Evolutionary conservation across 2,888 invertebrate genomes (phyloP).

Genomic region (Ophion ventricosus): DNA sequence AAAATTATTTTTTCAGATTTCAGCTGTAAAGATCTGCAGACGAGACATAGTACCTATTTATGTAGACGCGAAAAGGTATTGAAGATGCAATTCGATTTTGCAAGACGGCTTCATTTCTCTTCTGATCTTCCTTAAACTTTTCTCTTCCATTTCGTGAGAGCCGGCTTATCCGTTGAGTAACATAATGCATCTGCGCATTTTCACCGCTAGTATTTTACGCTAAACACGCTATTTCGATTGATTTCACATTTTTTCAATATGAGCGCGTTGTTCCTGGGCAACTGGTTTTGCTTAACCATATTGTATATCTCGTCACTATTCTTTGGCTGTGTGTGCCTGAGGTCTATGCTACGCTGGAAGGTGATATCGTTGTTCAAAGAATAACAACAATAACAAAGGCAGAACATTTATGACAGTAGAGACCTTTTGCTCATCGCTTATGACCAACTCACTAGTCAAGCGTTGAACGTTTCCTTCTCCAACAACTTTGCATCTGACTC

Average conservation of each 20-base stretch:
- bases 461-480: neutral
- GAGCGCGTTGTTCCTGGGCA: no score
- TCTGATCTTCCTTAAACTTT: neutral
- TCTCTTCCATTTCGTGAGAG: neutral
- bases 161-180: neutral
- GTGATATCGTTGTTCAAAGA: neutral
- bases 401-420: conserved; percentile 21
- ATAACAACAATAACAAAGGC: conserved; percentile 22
- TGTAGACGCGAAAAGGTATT: neutral
- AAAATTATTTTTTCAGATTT: neutral
- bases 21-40: neutral
- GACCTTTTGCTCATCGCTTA: neutral
- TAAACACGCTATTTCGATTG: neutral
- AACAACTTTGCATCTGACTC: neutral
- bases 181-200: neutral
- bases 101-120: neutral
- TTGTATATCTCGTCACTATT: neutral
- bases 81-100: conserved; percentile 47
- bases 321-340: neutral
- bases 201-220: neutral
- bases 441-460: neutral
- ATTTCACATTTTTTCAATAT: no score
- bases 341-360: neutral
- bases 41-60: neutral
- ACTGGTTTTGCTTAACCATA: no score